phyloP scores from a whole-genome alignment of 2,113 vertebrate genomes.

The Nesospiza acunhae region DNA sequence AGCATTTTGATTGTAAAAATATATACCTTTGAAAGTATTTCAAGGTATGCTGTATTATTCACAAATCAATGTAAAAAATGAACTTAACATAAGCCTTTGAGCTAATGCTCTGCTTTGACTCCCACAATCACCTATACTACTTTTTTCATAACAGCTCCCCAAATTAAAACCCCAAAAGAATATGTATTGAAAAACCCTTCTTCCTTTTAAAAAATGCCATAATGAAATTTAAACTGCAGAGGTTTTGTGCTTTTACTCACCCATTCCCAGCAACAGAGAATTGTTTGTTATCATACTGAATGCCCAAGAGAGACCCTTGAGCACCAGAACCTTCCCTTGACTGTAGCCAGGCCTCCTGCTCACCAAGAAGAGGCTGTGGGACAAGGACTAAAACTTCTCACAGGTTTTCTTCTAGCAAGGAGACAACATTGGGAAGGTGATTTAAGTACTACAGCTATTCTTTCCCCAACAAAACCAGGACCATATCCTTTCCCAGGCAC shows the following conservation, averaged over 20 bases:
- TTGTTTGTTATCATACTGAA: not conserved
- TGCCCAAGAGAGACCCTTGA: not conserved
- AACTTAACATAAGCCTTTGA: not conserved
- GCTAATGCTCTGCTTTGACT: not conserved
- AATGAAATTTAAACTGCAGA: not conserved
- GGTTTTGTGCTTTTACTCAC: not conserved
- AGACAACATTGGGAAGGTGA: not conserved
- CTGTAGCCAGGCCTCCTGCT: not conserved
- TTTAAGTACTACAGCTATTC: not conserved
- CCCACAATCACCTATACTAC: not conserved
- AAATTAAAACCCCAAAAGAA: not conserved
- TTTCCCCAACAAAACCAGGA: not conserved
- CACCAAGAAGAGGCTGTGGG: not conserved
- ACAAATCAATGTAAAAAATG: not conserved
- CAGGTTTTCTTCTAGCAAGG: not conserved
- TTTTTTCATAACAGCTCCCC: not conserved
- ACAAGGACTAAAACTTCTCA: not conserved
- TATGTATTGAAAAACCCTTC: not conserved
- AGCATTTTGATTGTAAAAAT: not conserved
- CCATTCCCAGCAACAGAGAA: rapidly evolving
- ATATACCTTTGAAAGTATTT: not conserved
- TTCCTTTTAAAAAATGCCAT: not conserved
- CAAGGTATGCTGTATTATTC: not conserved
- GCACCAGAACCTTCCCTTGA: not conserved
- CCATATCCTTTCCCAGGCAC: not conserved